A percentile compares a stretch with the other conserved stretches of the same genome.
phyloP scores from a whole-genome alignment of 2,113 vertebrate genomes.

The Erythrocercus mccallii region DNA sequence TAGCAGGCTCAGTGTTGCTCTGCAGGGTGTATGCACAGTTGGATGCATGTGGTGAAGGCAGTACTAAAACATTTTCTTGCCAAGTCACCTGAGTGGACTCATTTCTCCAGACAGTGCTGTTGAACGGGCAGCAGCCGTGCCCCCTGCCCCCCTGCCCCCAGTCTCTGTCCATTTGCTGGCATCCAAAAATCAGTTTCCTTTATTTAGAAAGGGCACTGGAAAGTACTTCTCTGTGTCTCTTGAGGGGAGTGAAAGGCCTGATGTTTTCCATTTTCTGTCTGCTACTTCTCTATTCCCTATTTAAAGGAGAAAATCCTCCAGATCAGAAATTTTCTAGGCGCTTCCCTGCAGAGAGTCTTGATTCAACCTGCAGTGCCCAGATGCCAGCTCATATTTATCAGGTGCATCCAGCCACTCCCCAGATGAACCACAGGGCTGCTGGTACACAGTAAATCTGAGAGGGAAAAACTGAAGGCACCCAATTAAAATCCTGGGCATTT shows the following conservation, averaged over 20 bases:
- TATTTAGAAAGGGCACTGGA: background rate
- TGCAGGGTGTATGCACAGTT: background rate
- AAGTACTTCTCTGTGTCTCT: background rate
- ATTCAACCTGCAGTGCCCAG: slow-evolving; percentile 29
- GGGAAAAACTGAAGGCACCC: background rate
- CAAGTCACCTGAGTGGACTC: fast-evolving
- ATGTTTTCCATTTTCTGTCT: background rate
- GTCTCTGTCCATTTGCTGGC: background rate
- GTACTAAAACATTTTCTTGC: background rate
- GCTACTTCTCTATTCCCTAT: background rate
- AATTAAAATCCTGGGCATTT: background rate
- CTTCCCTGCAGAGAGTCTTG: slow-evolving; percentile 36
- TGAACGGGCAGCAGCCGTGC: background rate
- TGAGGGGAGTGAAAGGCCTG: background rate
- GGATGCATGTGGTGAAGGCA: fast-evolving
- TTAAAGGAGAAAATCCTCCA: slow-evolving; percentile 9
- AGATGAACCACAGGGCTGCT: background rate
- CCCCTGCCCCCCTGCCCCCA: too few relatives aligned
- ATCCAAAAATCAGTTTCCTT: background rate
- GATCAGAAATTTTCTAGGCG: background rate
- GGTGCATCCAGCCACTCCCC: background rate
- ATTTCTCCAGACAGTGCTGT: background rate
- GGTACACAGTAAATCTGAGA: background rate
- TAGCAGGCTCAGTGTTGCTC: background rate
- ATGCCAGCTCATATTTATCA: slow-evolving; percentile 41